A percentile compares a stretch with the other conserved stretches of the same genome.
Evolutionary conservation across 2,888 invertebrate genomes (phyloP).

Genomic region (Brachycybe producta): DNA sequence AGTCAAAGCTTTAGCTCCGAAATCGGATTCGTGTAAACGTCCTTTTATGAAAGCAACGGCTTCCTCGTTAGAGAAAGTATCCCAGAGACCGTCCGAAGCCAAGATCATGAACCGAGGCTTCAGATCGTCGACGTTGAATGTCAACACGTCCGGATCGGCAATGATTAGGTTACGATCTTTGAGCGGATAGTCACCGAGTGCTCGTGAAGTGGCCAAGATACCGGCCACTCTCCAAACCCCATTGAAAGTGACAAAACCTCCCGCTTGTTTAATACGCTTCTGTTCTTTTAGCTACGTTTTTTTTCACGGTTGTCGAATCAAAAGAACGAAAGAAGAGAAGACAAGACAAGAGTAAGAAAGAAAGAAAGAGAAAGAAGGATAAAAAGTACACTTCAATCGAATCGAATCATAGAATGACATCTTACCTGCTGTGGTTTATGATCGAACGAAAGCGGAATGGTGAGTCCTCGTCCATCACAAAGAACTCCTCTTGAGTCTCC

Average conservation of each 20-base stretch:
- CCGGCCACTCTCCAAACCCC: conserved; percentile 95
- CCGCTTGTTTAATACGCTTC: conserved; percentile 83
- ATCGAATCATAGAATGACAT: no score
- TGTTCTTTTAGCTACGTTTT: conserved; percentile 66
- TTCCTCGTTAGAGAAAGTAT: conserved; percentile 88
- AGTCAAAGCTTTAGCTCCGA: conserved; percentile 80
- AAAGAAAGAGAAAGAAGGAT: no score
- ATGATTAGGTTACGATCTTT: conserved; percentile 88
- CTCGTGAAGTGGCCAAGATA: conserved; percentile 83
- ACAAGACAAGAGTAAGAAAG: no score
- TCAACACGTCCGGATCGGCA: conserved; percentile 87
- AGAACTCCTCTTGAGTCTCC: conserved; percentile 93
- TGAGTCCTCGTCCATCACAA: conserved; percentile 79
- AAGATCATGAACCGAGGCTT: conserved; percentile 65
- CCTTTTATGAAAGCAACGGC: conserved; percentile 79
- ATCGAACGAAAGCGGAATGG: conserved; percentile 84
- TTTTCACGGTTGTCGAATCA: no score
- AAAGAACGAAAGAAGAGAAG: no score
- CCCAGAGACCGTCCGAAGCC: conserved; percentile 94
- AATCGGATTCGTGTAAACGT: conserved; percentile 68
- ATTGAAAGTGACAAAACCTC: conserved; percentile 86
- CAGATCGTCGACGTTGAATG: conserved; percentile 70
- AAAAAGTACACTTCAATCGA: no score
- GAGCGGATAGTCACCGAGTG: conserved; percentile 86
- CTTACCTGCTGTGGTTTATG: conserved; percentile 89